These are phyloP conservation scores for Pseudomyrmex gracilis DNA, from an alignment of 1,140 invertebrate species.

Conservation along the genomic window DNA sequence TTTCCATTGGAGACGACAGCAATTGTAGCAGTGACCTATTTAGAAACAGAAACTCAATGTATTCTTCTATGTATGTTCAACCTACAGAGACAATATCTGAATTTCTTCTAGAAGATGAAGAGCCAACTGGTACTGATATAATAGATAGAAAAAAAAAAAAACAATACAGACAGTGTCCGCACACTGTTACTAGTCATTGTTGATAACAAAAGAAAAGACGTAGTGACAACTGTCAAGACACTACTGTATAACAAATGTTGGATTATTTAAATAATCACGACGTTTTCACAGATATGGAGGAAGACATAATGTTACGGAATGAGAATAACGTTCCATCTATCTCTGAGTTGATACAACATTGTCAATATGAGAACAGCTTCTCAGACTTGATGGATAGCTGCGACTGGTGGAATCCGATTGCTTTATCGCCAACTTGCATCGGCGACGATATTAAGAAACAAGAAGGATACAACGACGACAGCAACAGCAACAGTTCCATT, in stretches of 20 bases:
- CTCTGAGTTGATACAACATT: constrained; percentile 76
- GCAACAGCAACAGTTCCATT: constrained; percentile 52
- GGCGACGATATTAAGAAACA: constrained; percentile 60
- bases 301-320: constrained; percentile 69
- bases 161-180: neutral
- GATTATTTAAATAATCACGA: too few relatives aligned
- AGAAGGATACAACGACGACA: constrained; percentile 63
- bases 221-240: too few relatives aligned
- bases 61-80: constrained; percentile 78
- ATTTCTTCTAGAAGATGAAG: constrained; percentile 81
- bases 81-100: constrained; percentile 80
- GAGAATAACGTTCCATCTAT: constrained; percentile 71
- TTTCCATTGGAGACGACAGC: constrained; percentile 80
- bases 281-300: constrained; percentile 71
- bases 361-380: constrained; percentile 72
- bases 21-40: constrained; percentile 71
- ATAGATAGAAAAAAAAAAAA: neutral
- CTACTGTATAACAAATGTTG: too few relatives aligned
- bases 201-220: too few relatives aligned
- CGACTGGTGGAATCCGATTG: constrained; percentile 70
- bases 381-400: constrained; percentile 68
- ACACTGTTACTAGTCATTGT: neutral
- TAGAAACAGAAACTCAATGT: constrained; percentile 71
- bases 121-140: constrained; percentile 75
- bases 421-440: constrained; percentile 32